A percentile compares a stretch with the other conserved stretches of the same genome.
These are phyloP conservation scores for Origma solitaria DNA, from an alignment of 2,113 vertebrate species.

Conservation along the genomic window DNA sequence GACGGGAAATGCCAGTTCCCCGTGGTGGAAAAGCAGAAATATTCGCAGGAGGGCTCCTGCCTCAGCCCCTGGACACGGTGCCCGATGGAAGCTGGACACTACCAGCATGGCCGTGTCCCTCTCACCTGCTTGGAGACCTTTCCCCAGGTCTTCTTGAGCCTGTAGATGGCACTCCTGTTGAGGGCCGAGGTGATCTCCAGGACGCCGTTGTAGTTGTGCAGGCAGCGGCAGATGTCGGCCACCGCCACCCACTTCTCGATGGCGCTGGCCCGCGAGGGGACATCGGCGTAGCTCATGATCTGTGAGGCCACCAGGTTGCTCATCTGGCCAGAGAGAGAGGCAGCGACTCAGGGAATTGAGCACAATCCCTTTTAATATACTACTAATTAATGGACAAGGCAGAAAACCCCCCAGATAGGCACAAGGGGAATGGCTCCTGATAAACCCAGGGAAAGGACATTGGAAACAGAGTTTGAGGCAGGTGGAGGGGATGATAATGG, in stretches of 20 bases:
- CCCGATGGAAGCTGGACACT: background rate
- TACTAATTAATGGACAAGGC: background rate
- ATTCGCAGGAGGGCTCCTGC: background rate
- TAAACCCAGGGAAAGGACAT: background rate
- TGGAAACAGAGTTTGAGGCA: background rate
- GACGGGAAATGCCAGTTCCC: background rate
- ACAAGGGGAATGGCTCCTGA: background rate
- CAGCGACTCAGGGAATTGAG: background rate
- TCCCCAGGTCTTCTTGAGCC: constrained; percentile 97
- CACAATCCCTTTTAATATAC: background rate
- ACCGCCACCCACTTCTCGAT: constrained; percentile 99
- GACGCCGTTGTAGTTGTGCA: constrained; percentile 96
- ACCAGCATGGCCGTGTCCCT: rapidly evolving
- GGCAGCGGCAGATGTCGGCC: constrained; percentile 94
- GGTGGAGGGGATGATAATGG: no score
- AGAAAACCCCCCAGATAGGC: background rate
- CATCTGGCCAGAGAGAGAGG: constrained; percentile 79
- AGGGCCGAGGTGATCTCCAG: constrained; percentile 97
- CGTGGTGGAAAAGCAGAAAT: background rate
- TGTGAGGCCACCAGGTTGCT: constrained; percentile 98
- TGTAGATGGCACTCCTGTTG: constrained; percentile 97
- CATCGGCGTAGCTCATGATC: constrained; percentile 93
- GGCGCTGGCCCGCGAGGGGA: constrained; percentile 86
- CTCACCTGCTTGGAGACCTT: constrained; percentile 96
- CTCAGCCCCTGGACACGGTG: rapidly evolving